phyloP scores from a whole-genome alignment of 2,888 invertebrate genomes.

The Hypomecis atomaria region DNA sequence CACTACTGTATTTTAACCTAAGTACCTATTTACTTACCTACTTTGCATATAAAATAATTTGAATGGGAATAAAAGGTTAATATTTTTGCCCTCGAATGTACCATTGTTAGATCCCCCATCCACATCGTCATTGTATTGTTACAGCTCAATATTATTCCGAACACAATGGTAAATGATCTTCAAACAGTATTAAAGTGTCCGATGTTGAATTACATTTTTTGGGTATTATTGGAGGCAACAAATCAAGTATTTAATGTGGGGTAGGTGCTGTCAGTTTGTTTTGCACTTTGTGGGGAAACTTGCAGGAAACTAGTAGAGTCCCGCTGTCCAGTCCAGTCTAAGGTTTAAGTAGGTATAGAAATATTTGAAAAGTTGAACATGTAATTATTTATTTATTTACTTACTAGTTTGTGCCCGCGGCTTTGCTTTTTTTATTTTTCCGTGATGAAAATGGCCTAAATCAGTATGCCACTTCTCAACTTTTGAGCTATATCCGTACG shows the following conservation, averaged over 20 bases:
- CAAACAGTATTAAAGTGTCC: constrained; percentile 58
- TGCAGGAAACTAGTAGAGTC: neutral
- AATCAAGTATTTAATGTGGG: constrained; percentile 60
- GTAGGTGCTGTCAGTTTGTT: constrained; percentile 37
- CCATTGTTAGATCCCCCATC: constrained; percentile 45
- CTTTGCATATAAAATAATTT: too few relatives aligned
- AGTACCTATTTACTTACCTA: too few relatives aligned
- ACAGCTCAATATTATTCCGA: constrained; percentile 57
- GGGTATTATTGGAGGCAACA: constrained; percentile 58
- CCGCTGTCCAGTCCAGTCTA: too few relatives aligned
- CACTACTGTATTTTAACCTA: too few relatives aligned
- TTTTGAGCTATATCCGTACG: too few relatives aligned
- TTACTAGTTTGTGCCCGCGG: too few relatives aligned
- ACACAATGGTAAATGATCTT: constrained; percentile 61
- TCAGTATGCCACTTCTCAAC: too few relatives aligned
- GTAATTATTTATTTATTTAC: neutral
- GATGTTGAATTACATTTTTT: constrained; percentile 46
- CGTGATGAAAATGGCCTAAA: too few relatives aligned
- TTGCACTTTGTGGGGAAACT: constrained; percentile 21
- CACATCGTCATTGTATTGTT: constrained; percentile 39
- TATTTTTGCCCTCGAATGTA: constrained; percentile 33
- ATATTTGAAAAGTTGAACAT: neutral
- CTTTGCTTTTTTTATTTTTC: too few relatives aligned
- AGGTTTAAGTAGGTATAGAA: neutral
- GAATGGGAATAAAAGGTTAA: neutral